Conservation (phyloP, 2,797 vertebrate species). For the Lagodon rhomboides region DNA sequence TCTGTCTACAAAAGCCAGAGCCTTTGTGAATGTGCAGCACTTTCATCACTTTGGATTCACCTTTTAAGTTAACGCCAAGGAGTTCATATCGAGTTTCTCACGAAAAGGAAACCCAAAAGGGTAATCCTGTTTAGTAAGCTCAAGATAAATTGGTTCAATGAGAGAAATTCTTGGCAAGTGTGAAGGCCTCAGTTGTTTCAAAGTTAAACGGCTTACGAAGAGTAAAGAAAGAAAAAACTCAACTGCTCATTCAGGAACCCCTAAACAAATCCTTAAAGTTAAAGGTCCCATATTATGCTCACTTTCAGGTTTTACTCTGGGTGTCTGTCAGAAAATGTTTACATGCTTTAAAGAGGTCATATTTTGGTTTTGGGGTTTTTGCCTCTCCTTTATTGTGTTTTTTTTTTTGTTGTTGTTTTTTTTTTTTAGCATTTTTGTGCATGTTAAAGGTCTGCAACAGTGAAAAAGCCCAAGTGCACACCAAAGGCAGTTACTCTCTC, state of each 20-base stretch:
- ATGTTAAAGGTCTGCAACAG: no score
- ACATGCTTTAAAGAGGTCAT: no score
- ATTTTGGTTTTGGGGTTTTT: no score
- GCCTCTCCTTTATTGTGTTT: no score
- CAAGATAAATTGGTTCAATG: slow-evolving; percentile 4
- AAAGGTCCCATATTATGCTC: no score
- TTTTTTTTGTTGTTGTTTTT: no score
- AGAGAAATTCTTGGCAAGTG: slow-evolving; percentile 21
- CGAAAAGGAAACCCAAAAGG: not conserved
- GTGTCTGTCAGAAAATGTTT: no score
- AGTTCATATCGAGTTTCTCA: slow-evolving; percentile 21
- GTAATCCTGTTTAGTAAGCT: not conserved
- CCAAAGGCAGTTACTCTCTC: no score
- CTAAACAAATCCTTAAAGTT: not conserved
- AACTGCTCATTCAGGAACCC: no score
- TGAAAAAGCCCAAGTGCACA: no score
- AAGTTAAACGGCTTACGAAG: not conserved
- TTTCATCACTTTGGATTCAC: slow-evolving; percentile 73
- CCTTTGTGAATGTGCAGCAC: slow-evolving; percentile 61
- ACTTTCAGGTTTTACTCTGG: no score
- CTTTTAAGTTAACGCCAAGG: slow-evolving; percentile 18
- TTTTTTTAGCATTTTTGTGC: no score
- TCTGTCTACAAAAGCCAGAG: slow-evolving; percentile 49
- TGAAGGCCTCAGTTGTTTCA: not conserved
- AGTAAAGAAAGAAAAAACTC: not conserved